Conservation (phyloP, 2,888 invertebrate species). For the Parnassius orleans region DNA sequence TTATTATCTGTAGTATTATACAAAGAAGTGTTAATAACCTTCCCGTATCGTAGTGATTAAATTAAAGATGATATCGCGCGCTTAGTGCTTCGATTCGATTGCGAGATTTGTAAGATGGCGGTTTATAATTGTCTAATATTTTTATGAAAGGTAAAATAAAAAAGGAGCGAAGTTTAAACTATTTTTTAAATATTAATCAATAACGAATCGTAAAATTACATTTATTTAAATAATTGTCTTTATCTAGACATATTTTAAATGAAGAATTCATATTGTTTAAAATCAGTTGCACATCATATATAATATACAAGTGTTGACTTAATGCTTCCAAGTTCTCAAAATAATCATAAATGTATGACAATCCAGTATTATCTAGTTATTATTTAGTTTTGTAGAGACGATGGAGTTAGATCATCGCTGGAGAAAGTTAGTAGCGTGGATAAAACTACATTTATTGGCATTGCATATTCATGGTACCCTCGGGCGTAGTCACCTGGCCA, state of each 20-base stretch:
- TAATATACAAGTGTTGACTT: too few relatives aligned
- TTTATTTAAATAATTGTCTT: too few relatives aligned
- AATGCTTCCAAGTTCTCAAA: constrained; percentile 11
- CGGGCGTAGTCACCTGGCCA: constrained; percentile 49
- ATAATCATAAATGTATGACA: constrained; percentile 13
- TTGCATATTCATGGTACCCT: constrained; percentile 76
- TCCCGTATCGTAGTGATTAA: neutral
- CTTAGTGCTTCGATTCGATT: neutral
- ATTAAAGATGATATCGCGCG: neutral
- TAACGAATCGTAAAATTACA: too few relatives aligned
- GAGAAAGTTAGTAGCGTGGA: constrained; percentile 71
- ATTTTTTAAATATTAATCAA: too few relatives aligned
- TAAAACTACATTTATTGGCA: constrained; percentile 75
- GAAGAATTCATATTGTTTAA: too few relatives aligned
- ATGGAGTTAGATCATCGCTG: constrained; percentile 19
- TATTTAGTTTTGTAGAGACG: constrained; percentile 17
- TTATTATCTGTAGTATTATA: neutral
- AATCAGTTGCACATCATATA: too few relatives aligned
- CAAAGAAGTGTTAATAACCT: neutral
- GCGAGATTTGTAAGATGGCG: too few relatives aligned
- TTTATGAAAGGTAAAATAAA: too few relatives aligned
- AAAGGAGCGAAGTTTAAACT: too few relatives aligned
- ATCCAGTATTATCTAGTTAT: constrained; percentile 5
- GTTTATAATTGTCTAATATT: too few relatives aligned
- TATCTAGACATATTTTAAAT: too few relatives aligned